Evolutionary conservation across 1,140 invertebrate species (phyloP), one percentile per base, ranked within the genome.

Genomic region (Euschistus heros): DNA sequence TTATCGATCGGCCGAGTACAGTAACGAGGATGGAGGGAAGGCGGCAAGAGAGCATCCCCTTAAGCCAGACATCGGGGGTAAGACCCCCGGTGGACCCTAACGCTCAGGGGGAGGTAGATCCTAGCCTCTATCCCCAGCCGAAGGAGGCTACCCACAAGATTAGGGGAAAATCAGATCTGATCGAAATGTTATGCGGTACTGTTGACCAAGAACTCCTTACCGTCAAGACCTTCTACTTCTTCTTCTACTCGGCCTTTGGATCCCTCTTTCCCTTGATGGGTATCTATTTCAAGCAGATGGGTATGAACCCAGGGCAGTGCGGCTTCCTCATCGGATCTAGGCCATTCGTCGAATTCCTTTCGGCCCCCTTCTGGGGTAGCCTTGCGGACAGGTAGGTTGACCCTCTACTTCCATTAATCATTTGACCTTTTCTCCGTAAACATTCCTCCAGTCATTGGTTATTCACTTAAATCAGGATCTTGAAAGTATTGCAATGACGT

Each of bases 211-310:
- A 97, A 74, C 79, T 97, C 54, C 81, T 97, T 62, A 88, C 92
- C 5, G 92, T 94, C 61, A 97, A 97, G 76, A 88, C 90, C 1
- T 99, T 99, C 76, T 99, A 99, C 76, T 98, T 99, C 76, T 98
- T 98, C 81, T 99, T 98, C 78, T 99, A 98, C 74, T 94, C 96
- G 2, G 96, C 97, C 0, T 99, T 99, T 72, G 97, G 97, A 7
- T 97, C 94, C 0, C 80, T 99, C 0, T 98, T 98, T 74, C 97
- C 97, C 0, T 77, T 99, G 27, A 92, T 99, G 87, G 96, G 93
- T 22, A 92, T 99, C 22, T 99, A 98, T 77, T 99, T 99, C 80
- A 98, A 92, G 76, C 94, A 97, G 78, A 88, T 98, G 84, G 96
- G 94, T 8, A 96, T 98, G 92, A 97, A 96, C 76, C 88, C 94